Percentiles rank a stretch among this genome's conserved stretches.
These are phyloP conservation scores for Bombyx mandarina DNA, from an alignment of 1,140 invertebrate species.

Conservation along the genomic window DNA sequence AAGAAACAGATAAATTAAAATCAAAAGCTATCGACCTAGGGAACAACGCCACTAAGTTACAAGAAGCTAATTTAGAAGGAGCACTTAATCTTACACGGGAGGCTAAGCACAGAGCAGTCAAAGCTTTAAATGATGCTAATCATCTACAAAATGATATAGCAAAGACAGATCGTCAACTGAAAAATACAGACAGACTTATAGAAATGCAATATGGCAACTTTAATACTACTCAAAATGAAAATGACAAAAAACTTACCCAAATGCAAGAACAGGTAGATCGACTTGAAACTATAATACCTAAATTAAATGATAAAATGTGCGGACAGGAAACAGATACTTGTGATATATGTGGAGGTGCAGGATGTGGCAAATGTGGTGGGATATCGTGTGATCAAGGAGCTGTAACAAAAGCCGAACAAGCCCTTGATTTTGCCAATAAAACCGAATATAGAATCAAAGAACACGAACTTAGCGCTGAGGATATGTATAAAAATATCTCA, in stretches of 20 bases:
- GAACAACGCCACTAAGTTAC: slow-evolving; percentile 89
- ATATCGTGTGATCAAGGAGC: slow-evolving; percentile 92
- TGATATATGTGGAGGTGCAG: slow-evolving; percentile 95
- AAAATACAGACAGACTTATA: slow-evolving; percentile 85
- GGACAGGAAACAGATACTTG: slow-evolving; percentile 89
- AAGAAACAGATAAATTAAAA: slow-evolving; percentile 81
- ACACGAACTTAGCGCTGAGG: slow-evolving; percentile 84
- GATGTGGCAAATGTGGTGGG: slow-evolving; percentile 92
- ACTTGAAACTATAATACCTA: slow-evolving; percentile 82
- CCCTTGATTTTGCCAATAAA: slow-evolving; percentile 88
- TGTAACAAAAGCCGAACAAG: slow-evolving; percentile 87
- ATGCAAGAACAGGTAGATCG: slow-evolving; percentile 74
- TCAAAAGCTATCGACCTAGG: slow-evolving; percentile 81
- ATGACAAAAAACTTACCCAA: slow-evolving; percentile 76
- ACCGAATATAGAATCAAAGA: slow-evolving; percentile 84
- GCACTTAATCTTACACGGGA: slow-evolving; percentile 90
- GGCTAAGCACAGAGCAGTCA: slow-evolving; percentile 71
- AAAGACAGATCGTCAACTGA: slow-evolving; percentile 86
- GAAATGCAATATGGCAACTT: slow-evolving; percentile 79
- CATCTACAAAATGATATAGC: slow-evolving; percentile 74
- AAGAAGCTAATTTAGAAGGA: slow-evolving; percentile 95
- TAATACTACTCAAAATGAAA: slow-evolving; percentile 78
- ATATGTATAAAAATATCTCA: slow-evolving; percentile 70
- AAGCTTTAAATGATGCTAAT: slow-evolving; percentile 76
- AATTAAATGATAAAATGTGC: slow-evolving; percentile 92